Percentiles rank a stretch among this genome's conserved stretches.
phyloP scores from a whole-genome alignment of 2,888 invertebrate genomes.

The Drosophila mulleri region DNA sequence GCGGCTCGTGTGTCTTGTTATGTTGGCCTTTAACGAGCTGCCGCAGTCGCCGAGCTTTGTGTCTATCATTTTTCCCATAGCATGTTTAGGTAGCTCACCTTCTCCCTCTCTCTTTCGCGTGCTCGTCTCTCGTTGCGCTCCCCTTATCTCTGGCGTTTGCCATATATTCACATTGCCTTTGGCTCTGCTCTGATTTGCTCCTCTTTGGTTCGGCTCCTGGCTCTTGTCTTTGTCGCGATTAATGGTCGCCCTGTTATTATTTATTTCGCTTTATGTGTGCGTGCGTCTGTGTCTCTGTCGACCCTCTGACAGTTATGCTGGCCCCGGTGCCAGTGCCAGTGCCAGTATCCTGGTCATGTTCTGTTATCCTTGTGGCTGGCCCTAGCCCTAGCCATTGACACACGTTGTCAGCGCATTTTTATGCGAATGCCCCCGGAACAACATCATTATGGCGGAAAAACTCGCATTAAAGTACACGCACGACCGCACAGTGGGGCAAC shows the following conservation, averaged over 20 bases:
- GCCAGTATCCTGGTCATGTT: constrained; percentile 30
- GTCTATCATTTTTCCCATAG: constrained; percentile 41
- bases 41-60: constrained; percentile 42
- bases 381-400: constrained; percentile 60
- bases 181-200: constrained; percentile 45
- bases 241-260: constrained; percentile 75
- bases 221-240: constrained; percentile 76
- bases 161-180: constrained; percentile 48
- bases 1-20: constrained; percentile 55
- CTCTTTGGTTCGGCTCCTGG: constrained; percentile 21
- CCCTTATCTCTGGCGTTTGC: constrained; percentile 3
- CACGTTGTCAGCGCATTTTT: constrained; percentile 65
- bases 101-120: neutral
- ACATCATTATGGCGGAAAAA: constrained; percentile 53
- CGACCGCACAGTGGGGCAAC: constrained; percentile 13
- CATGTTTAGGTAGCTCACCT: constrained; percentile 3
- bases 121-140: too few relatives aligned
- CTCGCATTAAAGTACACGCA: constrained; percentile 38
- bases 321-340: constrained; percentile 7
- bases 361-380: constrained; percentile 21
- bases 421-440: constrained; percentile 50
- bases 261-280: constrained; percentile 66
- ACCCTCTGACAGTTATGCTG: constrained; percentile 60
- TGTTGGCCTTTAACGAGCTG: constrained; percentile 71
- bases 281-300: constrained; percentile 19